Percentiles rank a stretch among this genome's conserved stretches.
Conservation (phyloP, 2,797 vertebrate species). For the Sylvia borin region DNA sequence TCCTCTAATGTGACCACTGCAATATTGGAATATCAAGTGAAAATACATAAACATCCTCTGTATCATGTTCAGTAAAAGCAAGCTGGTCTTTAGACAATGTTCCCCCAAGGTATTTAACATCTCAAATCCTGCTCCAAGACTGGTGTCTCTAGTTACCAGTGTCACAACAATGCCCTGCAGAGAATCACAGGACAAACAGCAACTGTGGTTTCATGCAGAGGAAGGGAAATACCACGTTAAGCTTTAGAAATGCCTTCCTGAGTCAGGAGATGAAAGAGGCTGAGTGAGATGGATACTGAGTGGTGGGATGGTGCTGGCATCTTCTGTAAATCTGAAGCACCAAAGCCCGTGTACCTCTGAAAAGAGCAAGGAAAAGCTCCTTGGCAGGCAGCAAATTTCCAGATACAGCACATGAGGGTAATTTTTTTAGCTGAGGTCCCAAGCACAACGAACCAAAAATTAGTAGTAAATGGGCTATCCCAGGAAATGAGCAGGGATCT, state of each 20-base stretch:
- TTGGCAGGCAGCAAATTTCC: background rate
- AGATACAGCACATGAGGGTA: background rate
- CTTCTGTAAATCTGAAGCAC: background rate
- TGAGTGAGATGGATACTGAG: background rate
- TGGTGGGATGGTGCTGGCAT: background rate
- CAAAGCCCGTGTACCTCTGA: accelerated
- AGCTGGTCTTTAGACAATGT: accelerated
- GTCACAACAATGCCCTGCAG: background rate
- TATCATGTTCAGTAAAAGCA: background rate
- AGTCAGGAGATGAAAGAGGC: background rate
- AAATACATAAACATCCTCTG: background rate
- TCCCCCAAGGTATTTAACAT: background rate
- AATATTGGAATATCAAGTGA: background rate
- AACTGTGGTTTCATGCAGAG: background rate
- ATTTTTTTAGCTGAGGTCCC: background rate
- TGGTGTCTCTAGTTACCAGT: background rate
- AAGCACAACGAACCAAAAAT: background rate
- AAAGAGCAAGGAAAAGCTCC: background rate
- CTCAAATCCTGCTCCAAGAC: background rate
- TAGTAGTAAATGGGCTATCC: background rate
- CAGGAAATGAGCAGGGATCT: background rate
- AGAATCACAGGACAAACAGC: background rate
- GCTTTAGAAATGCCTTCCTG: background rate
- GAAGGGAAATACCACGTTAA: background rate
- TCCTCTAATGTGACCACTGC: background rate